Conservation (phyloP, 2,797 vertebrate species). For the Spinus olivaceus region DNA sequence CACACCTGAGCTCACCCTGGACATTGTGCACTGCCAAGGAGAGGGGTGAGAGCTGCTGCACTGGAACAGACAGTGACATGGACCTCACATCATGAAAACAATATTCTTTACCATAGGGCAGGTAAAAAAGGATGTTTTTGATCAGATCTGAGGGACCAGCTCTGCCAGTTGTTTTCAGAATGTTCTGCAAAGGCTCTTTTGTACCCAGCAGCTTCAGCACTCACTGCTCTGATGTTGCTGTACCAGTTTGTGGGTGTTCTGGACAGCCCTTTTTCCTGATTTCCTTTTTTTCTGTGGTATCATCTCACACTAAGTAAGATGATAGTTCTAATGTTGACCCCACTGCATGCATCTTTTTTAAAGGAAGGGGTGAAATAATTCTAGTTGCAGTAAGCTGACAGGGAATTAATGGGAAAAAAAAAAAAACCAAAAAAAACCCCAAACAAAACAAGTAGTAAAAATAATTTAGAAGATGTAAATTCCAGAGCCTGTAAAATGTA, state of each 20-base stretch:
- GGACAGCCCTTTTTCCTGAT: neutral
- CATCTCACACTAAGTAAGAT: neutral
- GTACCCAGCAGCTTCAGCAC: neutral
- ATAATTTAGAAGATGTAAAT: neutral
- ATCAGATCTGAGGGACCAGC: neutral
- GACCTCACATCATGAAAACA: neutral
- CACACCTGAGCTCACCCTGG: neutral
- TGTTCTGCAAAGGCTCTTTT: neutral
- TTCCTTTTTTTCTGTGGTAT: neutral
- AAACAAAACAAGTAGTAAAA: neutral
- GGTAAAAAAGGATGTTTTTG: neutral
- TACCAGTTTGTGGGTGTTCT: neutral
- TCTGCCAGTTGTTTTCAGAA: slow-evolving; percentile 19
- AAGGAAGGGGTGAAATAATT: neutral
- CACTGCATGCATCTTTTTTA: neutral
- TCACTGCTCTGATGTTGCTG: neutral
- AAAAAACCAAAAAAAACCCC: too few relatives aligned
- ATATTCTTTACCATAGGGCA: neutral
- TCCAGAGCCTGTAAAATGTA: neutral
- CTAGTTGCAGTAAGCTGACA: neutral
- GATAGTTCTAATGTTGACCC: neutral
- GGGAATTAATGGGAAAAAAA: neutral
- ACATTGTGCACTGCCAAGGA: neutral
- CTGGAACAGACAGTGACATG: neutral
- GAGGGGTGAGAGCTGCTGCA: neutral